Base-by-base conservation (phyloP, 2,888 invertebrate species). In the Nezara viridula region DNA sequence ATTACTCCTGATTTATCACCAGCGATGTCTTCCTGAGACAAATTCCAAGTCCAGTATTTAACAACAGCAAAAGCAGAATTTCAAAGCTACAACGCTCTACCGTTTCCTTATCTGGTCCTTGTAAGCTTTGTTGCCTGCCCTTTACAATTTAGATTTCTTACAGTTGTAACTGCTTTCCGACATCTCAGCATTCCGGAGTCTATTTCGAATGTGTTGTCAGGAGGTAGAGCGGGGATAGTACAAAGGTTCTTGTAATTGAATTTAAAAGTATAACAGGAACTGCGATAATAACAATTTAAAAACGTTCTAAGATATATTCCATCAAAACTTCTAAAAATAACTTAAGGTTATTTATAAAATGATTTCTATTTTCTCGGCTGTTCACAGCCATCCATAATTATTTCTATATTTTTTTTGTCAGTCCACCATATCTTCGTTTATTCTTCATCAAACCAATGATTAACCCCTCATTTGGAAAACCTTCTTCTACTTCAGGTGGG, bases 1-100 rank as follows among this genome's bases (percentile, higher is more conserved):
- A 81, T 81, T 81, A 81, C 40, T 24, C n/a, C 81, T 81, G 44
- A 81, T 81, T 81, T 81, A 81, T 81, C 81, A 81, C 81, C n/a
- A 44, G 44, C 44, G 81, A 81, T 44, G 44, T 81, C 81, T 81
- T 81, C 81, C 81, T 81, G 81, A 81, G 81, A 47, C 81, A 47
- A 81, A 81, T 81, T 81, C 81, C 66, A 37, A 32, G 7, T 73
- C 66, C 66, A 73, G 66, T 73, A 73, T 73, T 73, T 73, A 37
- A 73, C 66, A 73, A 73, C 66, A 1, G 66, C 66, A 73, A 73
- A 73, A 73, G 66, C 66, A 73, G 66, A 73, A 73, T 73, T 73
- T 73, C 66, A 73, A 73, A 73, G 66, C 66, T 73, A 37, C 66
- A 1, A 60, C 37, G 37, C 19, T 32, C 66, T 37, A 73, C 32